phyloP scores from a whole-genome alignment of 2,113 vertebrate genomes.

The Hirundichthys speculiger region DNA sequence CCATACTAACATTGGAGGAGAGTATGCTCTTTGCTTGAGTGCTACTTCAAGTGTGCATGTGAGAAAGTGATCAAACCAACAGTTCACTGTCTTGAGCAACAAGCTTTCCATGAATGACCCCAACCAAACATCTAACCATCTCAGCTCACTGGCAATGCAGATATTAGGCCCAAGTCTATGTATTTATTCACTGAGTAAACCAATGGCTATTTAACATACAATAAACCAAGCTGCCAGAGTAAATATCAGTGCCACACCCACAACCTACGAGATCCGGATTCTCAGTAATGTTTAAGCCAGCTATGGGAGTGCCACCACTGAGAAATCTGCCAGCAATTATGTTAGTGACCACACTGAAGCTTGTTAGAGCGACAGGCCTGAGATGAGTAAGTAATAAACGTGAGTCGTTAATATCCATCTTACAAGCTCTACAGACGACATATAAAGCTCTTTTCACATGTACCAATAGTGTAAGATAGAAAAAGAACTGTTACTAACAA shows the following conservation, averaged over 20 bases:
- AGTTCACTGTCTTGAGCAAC: no score
- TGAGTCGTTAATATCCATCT: constrained; percentile 4
- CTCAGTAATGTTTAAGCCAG: constrained; percentile 38
- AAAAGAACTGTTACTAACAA: no score
- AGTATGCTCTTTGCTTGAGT: not conserved
- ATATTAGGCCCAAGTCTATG: no score
- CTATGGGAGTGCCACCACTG: constrained; percentile 35
- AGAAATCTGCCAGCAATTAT: constrained; percentile 10
- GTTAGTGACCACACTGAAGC: not conserved
- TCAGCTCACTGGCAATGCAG: no score
- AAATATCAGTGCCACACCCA: constrained; percentile 41
- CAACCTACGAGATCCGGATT: constrained; percentile 14
- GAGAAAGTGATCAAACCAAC: not conserved
- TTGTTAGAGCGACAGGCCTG: not conserved
- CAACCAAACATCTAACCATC: no score
- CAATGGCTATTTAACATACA: no score
- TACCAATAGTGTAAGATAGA: no score
- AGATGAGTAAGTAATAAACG: not conserved
- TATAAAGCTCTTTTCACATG: not conserved
- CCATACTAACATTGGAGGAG: no score
- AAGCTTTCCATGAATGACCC: no score
- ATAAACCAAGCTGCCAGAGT: not conserved
- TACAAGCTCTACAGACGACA: not conserved
- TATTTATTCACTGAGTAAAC: no score
- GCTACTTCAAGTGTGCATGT: not conserved